These are phyloP conservation scores for Nannospalax galili DNA, from an alignment of 2,113 vertebrate genomes.

Conservation along the genomic window DNA sequence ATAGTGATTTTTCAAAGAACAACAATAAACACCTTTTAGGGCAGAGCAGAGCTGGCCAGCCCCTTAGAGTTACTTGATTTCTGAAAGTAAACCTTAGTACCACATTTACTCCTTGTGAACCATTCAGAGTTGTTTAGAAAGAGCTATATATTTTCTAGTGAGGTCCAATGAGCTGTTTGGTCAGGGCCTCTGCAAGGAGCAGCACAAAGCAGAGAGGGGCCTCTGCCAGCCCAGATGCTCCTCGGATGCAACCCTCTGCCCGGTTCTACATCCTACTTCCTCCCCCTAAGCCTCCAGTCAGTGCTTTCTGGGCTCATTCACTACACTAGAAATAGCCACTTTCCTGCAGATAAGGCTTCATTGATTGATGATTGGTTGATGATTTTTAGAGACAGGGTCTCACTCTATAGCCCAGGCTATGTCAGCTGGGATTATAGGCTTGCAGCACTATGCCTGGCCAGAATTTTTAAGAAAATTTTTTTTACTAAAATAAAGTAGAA, in stretches of 20 bases:
- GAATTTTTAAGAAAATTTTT: not conserved
- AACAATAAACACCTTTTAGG: not conserved
- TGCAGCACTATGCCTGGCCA: not conserved
- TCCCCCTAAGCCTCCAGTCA: not conserved
- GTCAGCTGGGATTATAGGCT: not conserved
- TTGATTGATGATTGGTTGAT: not conserved
- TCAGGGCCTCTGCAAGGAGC: not conserved
- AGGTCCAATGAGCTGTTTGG: not conserved
- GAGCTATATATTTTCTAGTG: not conserved
- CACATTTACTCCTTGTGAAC: not conserved
- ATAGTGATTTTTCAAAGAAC: not conserved
- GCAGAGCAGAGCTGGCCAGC: not conserved
- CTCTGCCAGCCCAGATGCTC: not conserved
- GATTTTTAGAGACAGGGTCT: not conserved
- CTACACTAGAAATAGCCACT: not conserved
- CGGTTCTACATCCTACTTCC: not conserved
- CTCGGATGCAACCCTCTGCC: fast-evolving
- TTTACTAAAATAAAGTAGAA: not conserved
- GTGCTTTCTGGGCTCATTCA: not conserved
- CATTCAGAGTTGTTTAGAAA: not conserved
- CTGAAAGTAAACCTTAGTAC: not conserved
- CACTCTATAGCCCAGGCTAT: not conserved
- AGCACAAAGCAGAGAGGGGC: not conserved
- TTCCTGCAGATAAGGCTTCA: not conserved
- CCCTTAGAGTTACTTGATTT: not conserved